Base-by-base conservation (phyloP, 2,888 invertebrate genomes). In the Tolmerus cingulatus region DNA sequence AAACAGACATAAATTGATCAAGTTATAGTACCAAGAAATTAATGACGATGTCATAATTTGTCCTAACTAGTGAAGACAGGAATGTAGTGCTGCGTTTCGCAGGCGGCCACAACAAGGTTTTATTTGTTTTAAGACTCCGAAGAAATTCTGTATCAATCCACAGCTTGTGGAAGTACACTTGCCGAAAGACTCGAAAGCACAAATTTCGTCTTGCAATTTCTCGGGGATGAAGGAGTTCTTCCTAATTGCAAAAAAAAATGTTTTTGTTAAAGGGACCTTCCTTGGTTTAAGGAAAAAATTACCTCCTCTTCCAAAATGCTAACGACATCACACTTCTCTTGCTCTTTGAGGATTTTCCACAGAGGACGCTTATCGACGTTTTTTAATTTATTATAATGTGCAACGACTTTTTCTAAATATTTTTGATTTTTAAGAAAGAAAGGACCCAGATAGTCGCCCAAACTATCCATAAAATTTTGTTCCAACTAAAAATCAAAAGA, bases 71-170 rank as follows among this genome's bases (percentile, higher is more conserved):
- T 12, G 88, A 37, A 1, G 89, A 88, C 46, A 92, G 76, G 14
- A 88, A 87, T 7, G 90, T 89, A 0, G 90, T 90, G 8, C 90
- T 91, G 2, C 89, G 86, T 76, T 90, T 90, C 9, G 90, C 90
- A 86, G 91, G 91, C 0, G 90, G 88, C 79, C 91, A 82, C 9
- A 91, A 86, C 2, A 92, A 87, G 66, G 88, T 90, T 1, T 89
- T 89, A 86, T 92, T 90, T 74, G 88, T 90, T 30, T 89, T 89
- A 8, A 92, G 46, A 0, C 89, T 78, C 46, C 91, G 91, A 1
- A 92, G 74, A 78, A 91, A 92, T 2, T 91, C 79, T 0, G 92
- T 90, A 89, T 92, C 92, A 16, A 89, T 89, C 91, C 91, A 92
- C 34, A 90, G 90, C 87, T 89, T 90, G 23, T 91, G 89, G 85